These are phyloP conservation scores for Tetragonula clypearis DNA, from an alignment of 1,140 invertebrate genomes.

Conservation along the genomic window DNA sequence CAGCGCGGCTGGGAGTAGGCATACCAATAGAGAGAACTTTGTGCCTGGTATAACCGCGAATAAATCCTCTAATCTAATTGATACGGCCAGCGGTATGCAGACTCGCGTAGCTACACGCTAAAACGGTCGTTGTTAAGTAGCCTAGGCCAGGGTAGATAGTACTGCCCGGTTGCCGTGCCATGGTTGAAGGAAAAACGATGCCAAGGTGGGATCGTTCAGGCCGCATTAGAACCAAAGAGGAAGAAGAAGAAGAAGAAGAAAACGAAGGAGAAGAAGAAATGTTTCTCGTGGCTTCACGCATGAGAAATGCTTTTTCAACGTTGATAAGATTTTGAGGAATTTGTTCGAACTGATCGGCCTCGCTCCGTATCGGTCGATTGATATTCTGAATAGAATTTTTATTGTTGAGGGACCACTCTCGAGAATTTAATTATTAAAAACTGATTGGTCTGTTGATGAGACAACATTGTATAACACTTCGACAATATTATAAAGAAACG, in stretches of 20 bases:
- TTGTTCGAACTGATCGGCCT: neutral
- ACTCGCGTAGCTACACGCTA: slow-evolving; percentile 45
- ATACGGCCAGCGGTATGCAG: slow-evolving; percentile 66
- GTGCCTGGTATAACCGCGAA: slow-evolving; percentile 68
- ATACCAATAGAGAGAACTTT: slow-evolving; percentile 67
- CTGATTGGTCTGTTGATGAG: too few relatives aligned
- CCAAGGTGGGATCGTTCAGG: slow-evolving; percentile 1
- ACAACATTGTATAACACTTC: too few relatives aligned
- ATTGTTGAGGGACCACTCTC: too few relatives aligned
- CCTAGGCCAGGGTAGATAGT: slow-evolving; percentile 27
- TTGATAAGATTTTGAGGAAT: neutral
- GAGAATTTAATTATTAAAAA: too few relatives aligned
- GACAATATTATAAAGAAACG: too few relatives aligned
- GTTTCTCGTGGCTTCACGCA: neutral
- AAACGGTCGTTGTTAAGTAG: slow-evolving; percentile 72
- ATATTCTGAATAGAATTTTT: too few relatives aligned
- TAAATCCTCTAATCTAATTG: slow-evolving; percentile 78
- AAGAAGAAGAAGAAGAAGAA: slow-evolving; percentile 1
- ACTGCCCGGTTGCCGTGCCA: slow-evolving; percentile 7
- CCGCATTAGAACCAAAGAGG: slow-evolving; percentile 6
- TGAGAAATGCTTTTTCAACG: slow-evolving; percentile 26
- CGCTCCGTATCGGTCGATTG: too few relatives aligned
- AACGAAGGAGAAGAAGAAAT: neutral
- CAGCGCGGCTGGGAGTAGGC: slow-evolving; percentile 10
- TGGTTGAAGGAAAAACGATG: slow-evolving; percentile 31